phyloP scores from a whole-genome alignment of 2,797 vertebrate species.

The Borostomias antarcticus region DNA sequence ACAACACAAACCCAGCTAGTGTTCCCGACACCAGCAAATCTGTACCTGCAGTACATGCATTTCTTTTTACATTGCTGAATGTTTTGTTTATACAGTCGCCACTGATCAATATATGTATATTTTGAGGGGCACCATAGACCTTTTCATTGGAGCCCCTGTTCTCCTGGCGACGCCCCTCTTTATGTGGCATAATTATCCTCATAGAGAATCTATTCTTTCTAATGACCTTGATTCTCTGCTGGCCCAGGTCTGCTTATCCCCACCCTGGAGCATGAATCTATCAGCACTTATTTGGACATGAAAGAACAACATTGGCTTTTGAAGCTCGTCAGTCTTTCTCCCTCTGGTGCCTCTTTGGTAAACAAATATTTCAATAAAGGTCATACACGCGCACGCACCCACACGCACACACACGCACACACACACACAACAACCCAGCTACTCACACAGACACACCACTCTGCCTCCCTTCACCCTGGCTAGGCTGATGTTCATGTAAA shows the following conservation, averaged over 20 bases:
- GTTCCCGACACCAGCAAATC: too few species aligned
- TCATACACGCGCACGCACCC: background rate
- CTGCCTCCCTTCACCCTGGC: background rate
- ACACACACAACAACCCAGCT: too few species aligned
- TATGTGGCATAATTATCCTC: too few species aligned
- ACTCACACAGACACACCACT: background rate
- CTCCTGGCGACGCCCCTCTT: too few species aligned
- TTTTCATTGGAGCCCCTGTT: too few species aligned
- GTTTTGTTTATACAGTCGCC: too few species aligned
- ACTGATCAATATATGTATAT: too few species aligned
- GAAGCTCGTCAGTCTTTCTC: conserved; percentile 18
- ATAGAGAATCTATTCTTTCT: too few species aligned
- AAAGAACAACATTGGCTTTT: conserved; percentile 24
- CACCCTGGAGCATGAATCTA: conserved; percentile 25
- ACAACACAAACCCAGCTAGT: too few species aligned
- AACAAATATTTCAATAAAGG: background rate
- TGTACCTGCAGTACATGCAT: too few species aligned
- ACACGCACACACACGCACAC: background rate
- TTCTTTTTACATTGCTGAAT: too few species aligned
- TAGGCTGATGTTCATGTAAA: background rate
- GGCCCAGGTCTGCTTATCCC: background rate
- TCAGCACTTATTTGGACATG: conserved; percentile 28
- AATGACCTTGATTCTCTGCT: background rate
- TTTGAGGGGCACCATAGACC: too few species aligned
- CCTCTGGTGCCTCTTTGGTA: background rate